These are phyloP conservation scores for Cromileptes altivelis DNA, from an alignment of 2,113 vertebrate genomes.

Conservation along the genomic window DNA sequence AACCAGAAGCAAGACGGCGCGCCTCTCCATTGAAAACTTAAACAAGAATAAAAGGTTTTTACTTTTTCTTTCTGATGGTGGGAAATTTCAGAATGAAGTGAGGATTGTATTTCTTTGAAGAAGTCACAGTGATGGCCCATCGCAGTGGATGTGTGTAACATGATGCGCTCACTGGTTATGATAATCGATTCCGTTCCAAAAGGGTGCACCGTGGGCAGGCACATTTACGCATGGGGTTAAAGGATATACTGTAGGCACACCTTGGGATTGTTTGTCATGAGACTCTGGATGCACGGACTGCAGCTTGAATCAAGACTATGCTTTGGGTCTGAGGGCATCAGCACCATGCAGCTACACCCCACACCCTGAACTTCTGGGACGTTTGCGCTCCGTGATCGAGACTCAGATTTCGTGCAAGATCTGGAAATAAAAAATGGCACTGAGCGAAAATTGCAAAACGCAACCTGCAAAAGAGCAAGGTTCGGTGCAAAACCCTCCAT, in stretches of 20 bases:
- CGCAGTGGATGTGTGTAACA: constrained; percentile 62
- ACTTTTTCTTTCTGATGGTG: constrained; percentile 23
- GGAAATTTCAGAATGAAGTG: constrained; percentile 23
- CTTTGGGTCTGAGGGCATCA: constrained; percentile 52
- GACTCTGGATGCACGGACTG: constrained; percentile 57
- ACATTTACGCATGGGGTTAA: constrained; percentile 70
- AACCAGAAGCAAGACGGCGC: constrained; percentile 15
- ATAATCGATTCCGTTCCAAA: constrained; percentile 59
- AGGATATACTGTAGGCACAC: constrained; percentile 61
- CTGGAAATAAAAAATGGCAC: constrained; percentile 87
- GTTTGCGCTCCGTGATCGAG: constrained; percentile 43
- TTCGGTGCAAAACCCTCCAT: constrained; percentile 86
- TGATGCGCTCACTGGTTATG: constrained; percentile 51
- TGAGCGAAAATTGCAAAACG: constrained; percentile 95
- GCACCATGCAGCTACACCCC: constrained; percentile 56
- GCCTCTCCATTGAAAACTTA: constrained; percentile 39
- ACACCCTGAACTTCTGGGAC: constrained; percentile 73
- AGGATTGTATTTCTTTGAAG: constrained; percentile 49
- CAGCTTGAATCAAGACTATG: constrained; percentile 39
- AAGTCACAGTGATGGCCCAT: constrained; percentile 45
- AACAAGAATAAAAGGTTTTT: neutral
- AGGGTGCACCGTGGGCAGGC: constrained; percentile 43
- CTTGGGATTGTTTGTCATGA: constrained; percentile 54
- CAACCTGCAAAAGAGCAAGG: constrained; percentile 90
- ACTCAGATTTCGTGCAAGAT: constrained; percentile 42